phyloP scores from a whole-genome alignment of 1,140 invertebrate species.

The Drosophila serrata region DNA sequence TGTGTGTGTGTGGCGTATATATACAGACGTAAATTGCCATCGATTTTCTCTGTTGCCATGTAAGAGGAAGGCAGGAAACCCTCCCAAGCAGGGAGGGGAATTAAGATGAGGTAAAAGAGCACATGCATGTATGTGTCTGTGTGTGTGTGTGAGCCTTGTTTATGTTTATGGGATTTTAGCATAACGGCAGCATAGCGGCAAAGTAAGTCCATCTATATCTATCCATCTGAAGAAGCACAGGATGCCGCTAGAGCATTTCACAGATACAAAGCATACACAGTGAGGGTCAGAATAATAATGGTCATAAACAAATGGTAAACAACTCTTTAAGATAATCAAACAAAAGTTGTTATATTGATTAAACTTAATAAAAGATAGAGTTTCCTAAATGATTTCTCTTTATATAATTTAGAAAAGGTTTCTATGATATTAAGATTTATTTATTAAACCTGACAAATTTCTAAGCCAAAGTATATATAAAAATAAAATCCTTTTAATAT shows the following conservation, averaged over 20 bases:
- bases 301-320: too few species aligned
- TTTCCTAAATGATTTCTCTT: not conserved
- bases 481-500: not conserved
- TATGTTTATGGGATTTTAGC: constrained; percentile 76
- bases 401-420: too few species aligned
- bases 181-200: constrained; percentile 40
- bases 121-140: not conserved
- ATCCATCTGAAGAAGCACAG: constrained; percentile 10
- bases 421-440: too few species aligned
- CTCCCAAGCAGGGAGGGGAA: not conserved
- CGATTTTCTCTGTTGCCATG: constrained; percentile 79
- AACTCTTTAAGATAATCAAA: not conserved
- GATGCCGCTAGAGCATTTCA: constrained; percentile 20
- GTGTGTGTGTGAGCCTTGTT: constrained; percentile 53
- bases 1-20: constrained; percentile 3
- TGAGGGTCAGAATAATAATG: not conserved
- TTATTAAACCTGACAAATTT: too few species aligned
- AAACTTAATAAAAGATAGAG: not conserved
- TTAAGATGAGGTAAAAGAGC: constrained; percentile 11
- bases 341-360: too few species aligned
- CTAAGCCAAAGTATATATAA: not conserved
- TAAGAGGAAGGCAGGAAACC: constrained; percentile 39
- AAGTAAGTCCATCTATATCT: constrained; percentile 42
- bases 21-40: constrained; percentile 68
- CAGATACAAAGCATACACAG: constrained; percentile 26